Percentiles rank a stretch among this genome's conserved stretches.
phyloP scores from a whole-genome alignment of 2,797 vertebrate species.

The Notolepis coatsorum region DNA sequence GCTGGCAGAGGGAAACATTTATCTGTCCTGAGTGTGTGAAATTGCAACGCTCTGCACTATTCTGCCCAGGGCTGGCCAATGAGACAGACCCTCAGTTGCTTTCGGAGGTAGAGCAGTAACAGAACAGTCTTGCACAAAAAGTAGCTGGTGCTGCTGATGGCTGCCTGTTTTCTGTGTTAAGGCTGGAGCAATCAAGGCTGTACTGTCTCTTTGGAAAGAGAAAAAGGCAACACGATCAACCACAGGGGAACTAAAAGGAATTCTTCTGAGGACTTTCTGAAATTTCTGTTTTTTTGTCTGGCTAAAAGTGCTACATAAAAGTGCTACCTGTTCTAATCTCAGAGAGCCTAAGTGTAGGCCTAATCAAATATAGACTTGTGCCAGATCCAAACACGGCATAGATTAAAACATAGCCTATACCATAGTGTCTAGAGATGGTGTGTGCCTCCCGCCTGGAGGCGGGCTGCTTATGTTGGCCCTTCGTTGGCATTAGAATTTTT shows the following conservation, averaged over 20 bases:
- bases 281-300: too few species aligned
- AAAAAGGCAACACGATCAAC: slow-evolving; percentile 29
- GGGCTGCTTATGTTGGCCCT: too few species aligned
- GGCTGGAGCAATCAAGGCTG: slow-evolving; percentile 45
- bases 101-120: slow-evolving; percentile 51
- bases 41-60: slow-evolving; percentile 67
- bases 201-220: not conserved
- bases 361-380: too few species aligned
- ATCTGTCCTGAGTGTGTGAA: slow-evolving; percentile 64
- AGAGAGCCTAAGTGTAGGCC: too few species aligned
- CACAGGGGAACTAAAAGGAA: slow-evolving; percentile 20
- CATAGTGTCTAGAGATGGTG: too few species aligned
- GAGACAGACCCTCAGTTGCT: slow-evolving; percentile 46
- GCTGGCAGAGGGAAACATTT: slow-evolving; percentile 62
- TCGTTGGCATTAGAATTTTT: too few species aligned
- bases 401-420: too few species aligned
- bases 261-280: slow-evolving; percentile 7
- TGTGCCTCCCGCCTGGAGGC: too few species aligned
- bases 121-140: slow-evolving; percentile 27
- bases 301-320: too few species aligned
- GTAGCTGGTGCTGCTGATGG: slow-evolving; percentile 29
- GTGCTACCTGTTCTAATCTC: too few species aligned
- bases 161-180: slow-evolving; percentile 42
- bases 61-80: slow-evolving; percentile 40
- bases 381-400: too few species aligned